Conservation (phyloP, 2,888 invertebrate species). For the Sesia bembeciformis region DNA sequence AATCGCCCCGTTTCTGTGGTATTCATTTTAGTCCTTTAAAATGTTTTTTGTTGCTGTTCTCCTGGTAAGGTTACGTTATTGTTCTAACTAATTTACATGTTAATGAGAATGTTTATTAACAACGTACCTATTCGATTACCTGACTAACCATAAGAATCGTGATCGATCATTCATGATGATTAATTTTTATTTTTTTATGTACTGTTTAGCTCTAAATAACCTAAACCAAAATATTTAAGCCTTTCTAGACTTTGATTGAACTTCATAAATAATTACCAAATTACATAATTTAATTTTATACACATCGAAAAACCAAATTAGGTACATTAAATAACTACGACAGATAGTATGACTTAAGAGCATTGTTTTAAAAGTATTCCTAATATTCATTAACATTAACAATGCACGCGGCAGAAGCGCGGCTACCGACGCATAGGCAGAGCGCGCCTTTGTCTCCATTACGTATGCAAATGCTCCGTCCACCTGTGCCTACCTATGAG, state of each 20-base stretch:
- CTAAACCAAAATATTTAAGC: no score
- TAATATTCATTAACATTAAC: constrained; percentile 59
- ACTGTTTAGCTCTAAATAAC: no score
- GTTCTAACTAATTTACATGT: constrained; percentile 69
- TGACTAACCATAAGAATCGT: no score
- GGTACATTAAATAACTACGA: no score
- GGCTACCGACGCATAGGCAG: constrained; percentile 29
- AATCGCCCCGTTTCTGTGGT: constrained; percentile 64
- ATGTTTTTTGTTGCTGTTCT: constrained; percentile 54
- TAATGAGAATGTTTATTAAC: constrained; percentile 39
- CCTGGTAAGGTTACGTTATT: constrained; percentile 57
- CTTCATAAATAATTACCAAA: no score
- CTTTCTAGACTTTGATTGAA: no score
- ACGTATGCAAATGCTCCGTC: constrained; percentile 46
- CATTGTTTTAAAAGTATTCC: constrained; percentile 29
- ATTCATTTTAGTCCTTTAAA: constrained; percentile 66
- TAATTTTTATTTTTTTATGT: no score
- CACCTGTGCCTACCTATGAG: constrained; percentile 58
- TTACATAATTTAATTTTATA: no score
- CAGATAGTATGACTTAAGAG: no score
- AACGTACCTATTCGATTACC: not conserved
- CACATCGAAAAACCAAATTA: no score
- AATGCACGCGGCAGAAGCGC: constrained; percentile 52
- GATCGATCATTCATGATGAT: no score
- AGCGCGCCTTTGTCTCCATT: constrained; percentile 60